Evolutionary conservation across 2,113 vertebrate genomes (phyloP).

Genomic region (Hemicordylus capensis): DNA sequence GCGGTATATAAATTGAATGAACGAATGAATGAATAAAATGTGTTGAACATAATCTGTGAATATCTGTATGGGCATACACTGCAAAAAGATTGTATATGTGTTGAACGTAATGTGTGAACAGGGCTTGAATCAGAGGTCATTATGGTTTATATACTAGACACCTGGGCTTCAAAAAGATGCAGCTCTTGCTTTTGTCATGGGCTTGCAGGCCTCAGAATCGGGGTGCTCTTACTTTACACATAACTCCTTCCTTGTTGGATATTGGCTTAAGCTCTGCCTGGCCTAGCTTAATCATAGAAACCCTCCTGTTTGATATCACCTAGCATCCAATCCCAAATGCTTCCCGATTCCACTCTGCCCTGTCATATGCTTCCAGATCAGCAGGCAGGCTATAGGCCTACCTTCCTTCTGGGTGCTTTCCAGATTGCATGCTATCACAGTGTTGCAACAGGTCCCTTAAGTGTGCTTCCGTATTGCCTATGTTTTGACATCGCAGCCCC

Average conservation of each 20-base stretch:
- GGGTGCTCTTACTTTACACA: not conserved
- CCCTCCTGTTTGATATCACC: not conserved
- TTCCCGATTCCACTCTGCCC: not conserved
- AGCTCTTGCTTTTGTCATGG: not conserved
- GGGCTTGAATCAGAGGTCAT: not conserved
- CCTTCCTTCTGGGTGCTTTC: no score
- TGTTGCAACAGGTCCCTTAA: no score
- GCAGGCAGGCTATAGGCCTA: no score
- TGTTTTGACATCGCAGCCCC: no score
- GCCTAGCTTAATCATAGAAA: not conserved
- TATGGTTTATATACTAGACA: not conserved
- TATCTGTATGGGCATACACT: no score
- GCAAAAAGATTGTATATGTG: no score
- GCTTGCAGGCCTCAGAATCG: not conserved
- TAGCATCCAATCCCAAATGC: not conserved
- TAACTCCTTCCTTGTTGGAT: not conserved
- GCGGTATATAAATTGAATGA: no score
- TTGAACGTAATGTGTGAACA: no score
- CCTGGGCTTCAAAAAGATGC: not conserved
- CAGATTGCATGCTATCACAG: no score
- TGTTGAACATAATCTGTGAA: no score
- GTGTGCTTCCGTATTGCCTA: no score
- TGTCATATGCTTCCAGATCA: not conserved
- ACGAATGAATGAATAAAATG: no score
- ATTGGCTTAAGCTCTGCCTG: not conserved